phyloP scores from a whole-genome alignment of 1,140 invertebrate genomes.

The Manduca sexta region DNA sequence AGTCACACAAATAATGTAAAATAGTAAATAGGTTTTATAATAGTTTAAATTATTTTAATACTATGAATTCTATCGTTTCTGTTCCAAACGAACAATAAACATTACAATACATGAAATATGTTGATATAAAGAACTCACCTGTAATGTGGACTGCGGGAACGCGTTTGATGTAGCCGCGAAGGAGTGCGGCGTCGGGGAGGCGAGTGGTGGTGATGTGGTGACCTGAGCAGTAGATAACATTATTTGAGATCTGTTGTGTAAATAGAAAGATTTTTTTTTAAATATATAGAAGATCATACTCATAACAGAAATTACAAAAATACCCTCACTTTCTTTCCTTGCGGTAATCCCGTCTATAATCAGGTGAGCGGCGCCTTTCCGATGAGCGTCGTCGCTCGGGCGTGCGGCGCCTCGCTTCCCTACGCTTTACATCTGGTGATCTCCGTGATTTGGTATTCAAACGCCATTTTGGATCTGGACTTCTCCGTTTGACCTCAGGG shows the following conservation, averaged over 20 bases:
- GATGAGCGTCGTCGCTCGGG: conserved; percentile 1
- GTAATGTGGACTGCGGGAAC: conserved; percentile 21
- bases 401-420: conserved; percentile 8
- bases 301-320: neutral
- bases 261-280: too few relatives aligned
- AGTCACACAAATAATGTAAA: too few relatives aligned
- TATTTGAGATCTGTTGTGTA: neutral
- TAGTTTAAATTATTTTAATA: too few relatives aligned
- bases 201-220: neutral
- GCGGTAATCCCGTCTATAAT: neutral
- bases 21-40: too few relatives aligned
- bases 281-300: too few relatives aligned
- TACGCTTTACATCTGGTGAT: conserved; percentile 6
- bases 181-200: conserved; percentile 18
- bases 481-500: conserved; percentile 9
- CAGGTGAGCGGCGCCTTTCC: neutral
- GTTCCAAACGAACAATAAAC: too few relatives aligned
- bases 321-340: neutral
- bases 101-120: too few relatives aligned
- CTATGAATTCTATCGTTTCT: too few relatives aligned
- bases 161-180: conserved; percentile 7
- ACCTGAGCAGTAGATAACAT: neutral
- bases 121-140: too few relatives aligned
- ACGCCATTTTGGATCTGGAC: conserved; percentile 7
- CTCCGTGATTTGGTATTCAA: neutral